Conservation (phyloP, 2,888 invertebrate genomes). For the Phengaris arion region DNA sequence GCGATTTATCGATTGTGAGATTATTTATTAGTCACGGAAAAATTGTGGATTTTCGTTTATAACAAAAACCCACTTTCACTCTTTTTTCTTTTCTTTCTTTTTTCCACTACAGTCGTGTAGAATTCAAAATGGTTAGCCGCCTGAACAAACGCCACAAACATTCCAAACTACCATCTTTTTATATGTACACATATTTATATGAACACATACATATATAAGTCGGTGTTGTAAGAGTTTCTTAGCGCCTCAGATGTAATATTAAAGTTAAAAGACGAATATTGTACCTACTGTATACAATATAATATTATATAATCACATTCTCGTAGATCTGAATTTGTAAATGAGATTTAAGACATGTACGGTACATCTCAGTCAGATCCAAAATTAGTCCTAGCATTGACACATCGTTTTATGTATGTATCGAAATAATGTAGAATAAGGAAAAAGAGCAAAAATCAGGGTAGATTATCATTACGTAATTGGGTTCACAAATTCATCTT, state of each 20-base stretch:
- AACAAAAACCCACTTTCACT: not conserved
- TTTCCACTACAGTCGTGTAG: not conserved
- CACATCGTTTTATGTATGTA: too few relatives aligned
- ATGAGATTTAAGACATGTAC: conserved; percentile 28
- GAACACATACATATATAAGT: conserved; percentile 7
- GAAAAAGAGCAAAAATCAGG: not conserved
- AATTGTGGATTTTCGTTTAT: not conserved
- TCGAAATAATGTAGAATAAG: too few relatives aligned
- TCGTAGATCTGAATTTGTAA: conserved; percentile 60
- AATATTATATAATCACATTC: conserved; percentile 29
- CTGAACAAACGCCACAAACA: conserved; percentile 63
- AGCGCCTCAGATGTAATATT: conserved; percentile 9
- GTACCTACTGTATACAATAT: not conserved
- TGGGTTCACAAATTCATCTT: not conserved
- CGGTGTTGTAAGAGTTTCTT: conserved; percentile 21
- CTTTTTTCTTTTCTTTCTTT: too few relatives aligned
- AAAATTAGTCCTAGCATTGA: not conserved
- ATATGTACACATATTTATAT: conserved; percentile 1
- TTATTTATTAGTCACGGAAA: not conserved
- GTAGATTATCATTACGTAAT: not conserved
- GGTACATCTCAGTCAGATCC: conserved; percentile 27
- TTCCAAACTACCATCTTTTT: conserved; percentile 54
- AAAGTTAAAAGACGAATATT: not conserved
- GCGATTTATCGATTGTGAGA: not conserved
- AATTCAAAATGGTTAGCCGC: conserved; percentile 49